Evolutionary conservation across 1,140 invertebrate genomes (phyloP), one percentile per base, ranked within the genome.

Genomic region (Ostrea edulis): DNA sequence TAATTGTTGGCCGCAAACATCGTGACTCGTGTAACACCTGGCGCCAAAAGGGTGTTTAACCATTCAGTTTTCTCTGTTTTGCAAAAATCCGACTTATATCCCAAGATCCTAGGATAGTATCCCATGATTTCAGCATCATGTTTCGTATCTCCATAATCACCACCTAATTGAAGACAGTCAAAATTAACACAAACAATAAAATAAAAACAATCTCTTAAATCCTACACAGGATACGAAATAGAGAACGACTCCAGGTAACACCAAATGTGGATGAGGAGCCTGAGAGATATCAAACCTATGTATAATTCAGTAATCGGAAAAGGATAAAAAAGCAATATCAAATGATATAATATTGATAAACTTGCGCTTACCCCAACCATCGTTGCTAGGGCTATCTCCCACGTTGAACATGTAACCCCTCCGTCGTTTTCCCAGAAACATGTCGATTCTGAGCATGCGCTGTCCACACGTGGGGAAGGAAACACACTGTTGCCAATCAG

Each of bases 391-490:
- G 44, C 82, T 83, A 22, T 83, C 82, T 83, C 82, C 82, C 17
- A 83, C 12, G 29, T 83, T 83, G 44, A 83, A 53, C 82, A 83
- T 54, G 17, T n/a, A 54, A 52, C 82, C 82, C 52, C 20, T 53
- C 11, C 82, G 35, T 5, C 53, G 22, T 17, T 83, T 52, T 20
- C 52, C 82, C 17, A 83, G 20, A 53, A n/a, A 83, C 52, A 83
- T 52, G 20, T 83, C 82, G 4, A 83, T 54, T 54, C 82, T 83
- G 4, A 83, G n/a, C 82, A 83, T 83, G 44, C 82, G 82, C 20
- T 44, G 35, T 20, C 51, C n/a, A 53, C 82, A 83, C 44, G 25
- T 25, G 7, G 82, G 82, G 29, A 83, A 83, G 17, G 35, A 9
- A 7, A 83, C 5, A 52, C 82, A 83, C 11, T 44, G 17, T 14